Evolutionary conservation across 2,888 invertebrate species (phyloP), one percentile per base, ranked within the genome.

Genomic region (Troglohyphantes excavatus): DNA sequence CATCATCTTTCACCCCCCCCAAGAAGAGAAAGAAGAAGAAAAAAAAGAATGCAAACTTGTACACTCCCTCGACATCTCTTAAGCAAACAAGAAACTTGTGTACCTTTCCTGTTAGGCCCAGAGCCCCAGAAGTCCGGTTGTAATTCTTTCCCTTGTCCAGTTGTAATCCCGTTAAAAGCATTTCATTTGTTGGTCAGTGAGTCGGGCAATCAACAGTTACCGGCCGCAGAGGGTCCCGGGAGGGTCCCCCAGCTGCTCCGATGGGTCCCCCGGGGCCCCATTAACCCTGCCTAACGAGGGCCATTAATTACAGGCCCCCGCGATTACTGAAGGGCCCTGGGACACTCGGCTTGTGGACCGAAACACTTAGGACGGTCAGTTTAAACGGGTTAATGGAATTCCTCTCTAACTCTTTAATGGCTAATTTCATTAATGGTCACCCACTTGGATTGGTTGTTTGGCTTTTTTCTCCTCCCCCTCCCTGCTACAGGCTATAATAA

Each of bases 151-250:
- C 76, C n/a, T 68, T 89, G 70, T 83, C 88, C 82, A 67, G 88
- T 61, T 75, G 90, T 90, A 90, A 90, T 90, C 84, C 84, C 90
- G 90, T 90, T 90, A 90, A 90, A 90, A 90, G 90, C 90, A 90
- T 90, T 90, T 90, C 90, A 90, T 90, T 90, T 90, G 90, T 90
- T 90, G 90, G 90, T 90, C 90, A 90, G 90, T 79, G 90, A 84
- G 78, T 84, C 79, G 70, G 84, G 76, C 90, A 90, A 90, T 90
- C 90, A 90, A 90, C 90, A 90, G 90, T 90, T 90, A 90, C 90
- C 90, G 83, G 90, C 90, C 90, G 70, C 90, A 90, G 78, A 76
- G 70, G n/a, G 53, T 90, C 87, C 78, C 83, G 61, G 17, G 70
- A 26, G 85, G 72, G 21, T 11, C 43, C 75, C 68, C 67, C 90